Evolutionary conservation across 2,888 invertebrate genomes (phyloP).

Genomic region (Notodonta dromedarius): DNA sequence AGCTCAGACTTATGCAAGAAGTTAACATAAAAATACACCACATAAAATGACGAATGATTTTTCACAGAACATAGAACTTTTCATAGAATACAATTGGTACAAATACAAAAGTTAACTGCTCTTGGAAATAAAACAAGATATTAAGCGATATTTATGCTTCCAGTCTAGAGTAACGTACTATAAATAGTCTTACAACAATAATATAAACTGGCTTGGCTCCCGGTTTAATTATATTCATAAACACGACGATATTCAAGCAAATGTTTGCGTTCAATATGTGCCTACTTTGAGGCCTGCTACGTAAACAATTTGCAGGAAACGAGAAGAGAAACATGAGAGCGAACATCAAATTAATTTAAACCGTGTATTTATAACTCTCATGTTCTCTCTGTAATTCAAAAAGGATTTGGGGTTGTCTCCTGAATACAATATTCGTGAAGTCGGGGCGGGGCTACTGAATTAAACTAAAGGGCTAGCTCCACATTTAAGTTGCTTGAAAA

Average conservation of each 20-base stretch:
- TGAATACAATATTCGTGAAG: no score
- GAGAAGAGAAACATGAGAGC: constrained; percentile 33
- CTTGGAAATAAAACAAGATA: constrained; percentile 18
- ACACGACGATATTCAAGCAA: constrained; percentile 25
- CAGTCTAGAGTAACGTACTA: constrained; percentile 16
- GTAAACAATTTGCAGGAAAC: constrained; percentile 43
- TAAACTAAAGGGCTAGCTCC: no score
- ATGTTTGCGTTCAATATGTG: constrained; percentile 37
- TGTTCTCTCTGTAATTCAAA: no score
- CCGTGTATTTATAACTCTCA: no score
- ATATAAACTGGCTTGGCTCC: constrained; percentile 23
- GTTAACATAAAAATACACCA: background rate
- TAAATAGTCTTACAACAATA: constrained; percentile 31
- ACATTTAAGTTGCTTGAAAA: no score
- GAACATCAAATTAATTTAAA: no score
- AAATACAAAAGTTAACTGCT: background rate
- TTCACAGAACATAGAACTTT: no score
- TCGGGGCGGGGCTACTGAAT: no score
- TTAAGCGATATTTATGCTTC: constrained; percentile 17
- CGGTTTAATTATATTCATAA: constrained; percentile 33
- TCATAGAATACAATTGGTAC: no score
- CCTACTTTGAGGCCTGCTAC: constrained; percentile 24
- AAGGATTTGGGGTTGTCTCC: no score
- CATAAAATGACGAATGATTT: background rate
- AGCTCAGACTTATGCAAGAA: no score